phyloP scores from a whole-genome alignment of 2,797 vertebrate genomes.

The Centropyge bicolor region DNA sequence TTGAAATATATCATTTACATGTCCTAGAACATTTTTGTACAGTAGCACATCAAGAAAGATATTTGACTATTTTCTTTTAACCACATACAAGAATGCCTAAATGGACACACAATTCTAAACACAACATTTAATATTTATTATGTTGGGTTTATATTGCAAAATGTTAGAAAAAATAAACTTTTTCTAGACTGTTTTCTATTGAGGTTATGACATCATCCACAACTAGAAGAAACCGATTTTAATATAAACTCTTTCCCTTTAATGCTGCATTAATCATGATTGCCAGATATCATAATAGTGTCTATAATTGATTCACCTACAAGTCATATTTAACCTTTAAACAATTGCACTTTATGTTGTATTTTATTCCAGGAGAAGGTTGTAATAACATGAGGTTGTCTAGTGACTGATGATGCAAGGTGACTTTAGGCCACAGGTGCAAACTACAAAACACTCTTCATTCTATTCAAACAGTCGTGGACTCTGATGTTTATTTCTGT shows the following conservation, averaged over 20 bases:
- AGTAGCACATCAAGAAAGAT: not conserved
- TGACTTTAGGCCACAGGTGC: slow-evolving; percentile 20
- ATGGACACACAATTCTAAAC: not conserved
- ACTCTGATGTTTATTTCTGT: slow-evolving; percentile 24
- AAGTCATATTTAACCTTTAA: not conserved
- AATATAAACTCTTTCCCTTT: not conserved
- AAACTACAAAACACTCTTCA: slow-evolving; percentile 4
- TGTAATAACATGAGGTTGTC: not conserved
- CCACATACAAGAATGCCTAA: not conserved
- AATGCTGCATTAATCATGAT: not conserved
- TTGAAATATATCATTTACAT: not conserved
- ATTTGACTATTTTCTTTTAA: not conserved
- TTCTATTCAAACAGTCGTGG: slow-evolving; percentile 2
- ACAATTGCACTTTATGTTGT: not conserved
- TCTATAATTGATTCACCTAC: not conserved
- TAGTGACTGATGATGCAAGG: not conserved
- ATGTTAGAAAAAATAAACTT: not conserved
- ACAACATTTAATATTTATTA: not conserved
- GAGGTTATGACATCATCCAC: no score
- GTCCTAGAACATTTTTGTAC: not conserved
- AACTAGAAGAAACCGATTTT: no score
- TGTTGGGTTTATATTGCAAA: no score
- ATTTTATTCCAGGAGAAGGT: not conserved
- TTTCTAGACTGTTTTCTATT: not conserved
- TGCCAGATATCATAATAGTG: not conserved